Conservation (phyloP, 1,140 invertebrate species). For the Heliconius himera region DNA sequence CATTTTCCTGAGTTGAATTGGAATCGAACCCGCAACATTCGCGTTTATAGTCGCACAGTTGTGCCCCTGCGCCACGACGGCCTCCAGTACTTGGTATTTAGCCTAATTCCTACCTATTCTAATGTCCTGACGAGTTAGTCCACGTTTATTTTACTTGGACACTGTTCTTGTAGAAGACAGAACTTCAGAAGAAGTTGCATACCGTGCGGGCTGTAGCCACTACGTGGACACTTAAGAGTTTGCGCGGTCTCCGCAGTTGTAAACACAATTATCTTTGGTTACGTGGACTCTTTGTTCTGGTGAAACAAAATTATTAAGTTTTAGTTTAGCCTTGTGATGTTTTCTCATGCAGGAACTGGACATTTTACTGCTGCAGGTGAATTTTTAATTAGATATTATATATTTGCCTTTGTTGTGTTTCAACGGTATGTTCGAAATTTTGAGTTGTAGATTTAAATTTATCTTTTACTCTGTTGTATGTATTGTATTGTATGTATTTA, state of each 20-base stretch:
- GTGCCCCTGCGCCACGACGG: too few species aligned
- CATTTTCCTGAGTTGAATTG: too few species aligned
- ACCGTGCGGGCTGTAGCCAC: neutral
- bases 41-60: too few species aligned
- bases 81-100: neutral
- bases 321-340: neutral
- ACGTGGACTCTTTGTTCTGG: conserved; percentile 3
- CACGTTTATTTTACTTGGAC: neutral
- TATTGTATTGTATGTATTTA: too few species aligned
- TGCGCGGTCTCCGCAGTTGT: neutral
- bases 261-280: conserved; percentile 13
- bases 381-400: too few species aligned
- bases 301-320: neutral
- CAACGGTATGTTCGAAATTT: too few species aligned
- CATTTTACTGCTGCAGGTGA: neutral
- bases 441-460: too few species aligned
- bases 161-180: neutral
- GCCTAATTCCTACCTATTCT: neutral
- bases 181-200: neutral
- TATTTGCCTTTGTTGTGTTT: too few species aligned
- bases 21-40: too few species aligned
- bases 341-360: neutral
- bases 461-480: too few species aligned
- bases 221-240: neutral
- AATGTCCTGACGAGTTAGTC: neutral